A percentile compares a stretch with the other conserved stretches of the same genome.
Evolutionary conservation across 2,113 vertebrate genomes (phyloP).

Genomic region (Lycocorax pyrrhopterus): DNA sequence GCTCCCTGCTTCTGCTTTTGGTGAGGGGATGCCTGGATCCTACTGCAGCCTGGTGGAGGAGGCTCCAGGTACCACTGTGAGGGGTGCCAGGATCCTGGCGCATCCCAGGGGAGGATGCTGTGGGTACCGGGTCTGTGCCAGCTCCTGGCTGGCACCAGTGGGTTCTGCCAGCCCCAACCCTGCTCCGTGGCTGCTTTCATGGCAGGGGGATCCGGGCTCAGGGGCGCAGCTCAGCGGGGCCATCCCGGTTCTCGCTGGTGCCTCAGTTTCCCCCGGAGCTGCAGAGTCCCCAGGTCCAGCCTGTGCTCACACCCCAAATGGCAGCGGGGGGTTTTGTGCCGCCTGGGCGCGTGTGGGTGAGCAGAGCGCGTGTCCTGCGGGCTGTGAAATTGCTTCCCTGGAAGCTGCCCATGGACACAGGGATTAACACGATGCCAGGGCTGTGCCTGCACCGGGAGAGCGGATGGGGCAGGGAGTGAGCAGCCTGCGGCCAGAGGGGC

Average conservation of each 20-base stretch:
- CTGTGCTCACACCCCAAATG: neutral
- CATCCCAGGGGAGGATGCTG: neutral
- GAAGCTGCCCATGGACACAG: neutral
- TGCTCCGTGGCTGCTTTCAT: neutral
- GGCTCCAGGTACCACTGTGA: neutral
- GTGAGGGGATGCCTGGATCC: neutral
- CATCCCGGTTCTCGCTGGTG: fast-evolving
- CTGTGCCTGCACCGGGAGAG: neutral
- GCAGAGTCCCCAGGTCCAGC: neutral
- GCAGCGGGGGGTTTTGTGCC: neutral
- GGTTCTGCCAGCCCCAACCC: neutral
- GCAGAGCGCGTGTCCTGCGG: neutral
- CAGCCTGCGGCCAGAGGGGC: neutral
- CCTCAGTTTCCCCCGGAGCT: neutral
- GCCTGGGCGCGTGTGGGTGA: neutral
- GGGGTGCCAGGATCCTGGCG: neutral
- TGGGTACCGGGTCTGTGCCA: fast-evolving
- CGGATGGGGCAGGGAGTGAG: neutral
- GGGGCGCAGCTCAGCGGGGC: neutral
- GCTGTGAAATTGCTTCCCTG: slow-evolving; percentile 37
- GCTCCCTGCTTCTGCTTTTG: fast-evolving
- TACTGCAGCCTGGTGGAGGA: fast-evolving
- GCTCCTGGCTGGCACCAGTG: neutral
- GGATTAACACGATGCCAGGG: neutral
- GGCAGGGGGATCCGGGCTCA: neutral